These are phyloP conservation scores for Plutomurus gul DNA, from an alignment of 1,140 invertebrate species.

Conservation along the genomic window DNA sequence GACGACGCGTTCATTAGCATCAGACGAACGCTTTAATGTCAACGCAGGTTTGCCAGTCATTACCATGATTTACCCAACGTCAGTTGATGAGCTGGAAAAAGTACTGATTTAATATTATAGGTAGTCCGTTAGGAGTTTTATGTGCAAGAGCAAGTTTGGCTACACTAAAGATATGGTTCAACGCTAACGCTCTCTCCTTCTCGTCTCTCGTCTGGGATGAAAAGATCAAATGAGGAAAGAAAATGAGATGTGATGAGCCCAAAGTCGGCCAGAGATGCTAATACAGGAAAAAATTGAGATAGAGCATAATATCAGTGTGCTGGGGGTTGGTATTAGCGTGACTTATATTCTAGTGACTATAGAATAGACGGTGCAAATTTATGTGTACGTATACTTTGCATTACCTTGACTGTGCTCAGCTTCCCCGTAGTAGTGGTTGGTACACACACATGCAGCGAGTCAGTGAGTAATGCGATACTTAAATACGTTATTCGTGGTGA, in stretches of 20 bases:
- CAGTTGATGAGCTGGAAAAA: slow-evolving; percentile 23
- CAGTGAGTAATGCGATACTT: too few species aligned
- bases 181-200: neutral
- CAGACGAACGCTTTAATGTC: slow-evolving; percentile 12
- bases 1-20: slow-evolving; percentile 6
- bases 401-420: too few species aligned
- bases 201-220: neutral
- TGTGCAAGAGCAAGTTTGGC: neutral
- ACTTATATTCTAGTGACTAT: too few species aligned
- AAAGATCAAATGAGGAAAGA: slow-evolving; percentile 19
- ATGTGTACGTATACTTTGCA: too few species aligned
- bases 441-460: too few species aligned
- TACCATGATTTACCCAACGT: neutral
- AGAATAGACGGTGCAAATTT: too few species aligned
- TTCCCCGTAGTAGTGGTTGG: too few species aligned
- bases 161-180: neutral
- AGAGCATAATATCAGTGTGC: too few species aligned
- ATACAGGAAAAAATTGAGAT: too few species aligned
- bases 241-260: neutral
- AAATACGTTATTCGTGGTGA: too few species aligned
- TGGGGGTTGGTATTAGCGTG: too few species aligned
- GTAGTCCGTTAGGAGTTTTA: neutral
- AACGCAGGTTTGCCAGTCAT: neutral
- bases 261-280: too few species aligned
- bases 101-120: neutral